Conservation (phyloP, 1,140 invertebrate species). For the Physella acuta region DNA sequence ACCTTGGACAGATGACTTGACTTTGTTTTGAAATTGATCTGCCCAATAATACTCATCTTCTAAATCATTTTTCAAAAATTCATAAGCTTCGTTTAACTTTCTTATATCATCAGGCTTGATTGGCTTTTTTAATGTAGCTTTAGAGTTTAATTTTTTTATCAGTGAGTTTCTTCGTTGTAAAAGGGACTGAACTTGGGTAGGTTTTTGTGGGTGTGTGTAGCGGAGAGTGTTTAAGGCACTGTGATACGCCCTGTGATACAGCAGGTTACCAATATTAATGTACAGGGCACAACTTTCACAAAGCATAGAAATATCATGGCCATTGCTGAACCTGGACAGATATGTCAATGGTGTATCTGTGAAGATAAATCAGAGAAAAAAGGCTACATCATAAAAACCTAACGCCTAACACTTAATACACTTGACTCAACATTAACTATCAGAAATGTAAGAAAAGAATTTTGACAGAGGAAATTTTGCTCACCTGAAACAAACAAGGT, state of each 20-base stretch:
- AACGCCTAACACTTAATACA: too few species aligned
- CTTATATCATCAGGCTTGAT: conserved; percentile 42
- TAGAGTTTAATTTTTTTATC: conserved; percentile 38
- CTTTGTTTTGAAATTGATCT: conserved; percentile 35
- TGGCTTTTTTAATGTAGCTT: conserved; percentile 32
- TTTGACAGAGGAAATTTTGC: too few species aligned
- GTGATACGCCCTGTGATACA: conserved; percentile 49
- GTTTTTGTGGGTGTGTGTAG: conserved; percentile 34
- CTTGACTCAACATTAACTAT: too few species aligned
- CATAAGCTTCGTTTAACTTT: conserved; percentile 53
- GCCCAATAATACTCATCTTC: conserved; percentile 37
- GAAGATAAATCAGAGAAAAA: too few species aligned
- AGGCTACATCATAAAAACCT: too few species aligned
- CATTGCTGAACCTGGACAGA: conserved; percentile 38
- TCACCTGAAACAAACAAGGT: background rate
- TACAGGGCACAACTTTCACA: conserved; percentile 50
- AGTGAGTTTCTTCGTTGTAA: conserved; percentile 41
- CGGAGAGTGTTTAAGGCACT: conserved; percentile 39
- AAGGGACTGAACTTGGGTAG: conserved; percentile 34
- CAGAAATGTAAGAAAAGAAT: too few species aligned
- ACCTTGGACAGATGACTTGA: conserved; percentile 40
- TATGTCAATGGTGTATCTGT: conserved; percentile 51
- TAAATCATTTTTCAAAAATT: conserved; percentile 51
- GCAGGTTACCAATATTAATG: conserved; percentile 38
- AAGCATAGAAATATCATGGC: conserved; percentile 47